phyloP scores from a whole-genome alignment of 2,113 vertebrate species.

The Silurus meridionalis region DNA sequence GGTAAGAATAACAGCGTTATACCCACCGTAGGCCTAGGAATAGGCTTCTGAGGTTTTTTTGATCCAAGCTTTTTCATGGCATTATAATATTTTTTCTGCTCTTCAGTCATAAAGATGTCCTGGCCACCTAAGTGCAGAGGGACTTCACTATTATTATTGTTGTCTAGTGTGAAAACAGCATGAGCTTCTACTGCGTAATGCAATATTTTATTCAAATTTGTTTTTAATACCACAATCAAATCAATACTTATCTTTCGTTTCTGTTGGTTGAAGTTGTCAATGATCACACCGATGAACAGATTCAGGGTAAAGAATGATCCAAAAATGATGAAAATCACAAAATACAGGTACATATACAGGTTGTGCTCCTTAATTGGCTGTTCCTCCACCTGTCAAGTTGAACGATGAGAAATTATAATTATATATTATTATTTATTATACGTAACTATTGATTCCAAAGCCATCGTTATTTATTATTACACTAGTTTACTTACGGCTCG shows the following conservation, averaged over 20 bases:
- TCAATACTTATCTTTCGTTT: conserved; percentile 92
- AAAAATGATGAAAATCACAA: conserved; percentile 93
- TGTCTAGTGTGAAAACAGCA: neutral
- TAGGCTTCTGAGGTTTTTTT: conserved; percentile 98
- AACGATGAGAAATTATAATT: conserved; percentile 7
- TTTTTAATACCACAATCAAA: neutral
- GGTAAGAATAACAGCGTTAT: neutral
- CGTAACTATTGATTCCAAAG: neutral
- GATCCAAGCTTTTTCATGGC: conserved; percentile 99
- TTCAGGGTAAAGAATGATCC: conserved; percentile 98
- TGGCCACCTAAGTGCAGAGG: conserved; percentile 92
- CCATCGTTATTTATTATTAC: neutral
- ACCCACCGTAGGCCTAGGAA: conserved; percentile 88
- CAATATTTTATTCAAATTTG: neutral
- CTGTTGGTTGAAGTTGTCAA: conserved; percentile 99
- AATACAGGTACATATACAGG: conserved; percentile 97
- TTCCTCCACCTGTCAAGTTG: conserved; percentile 65
- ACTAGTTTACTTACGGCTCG: conserved; percentile 75
- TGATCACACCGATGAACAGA: conserved; percentile 97
- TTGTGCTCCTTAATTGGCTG: conserved; percentile 86
- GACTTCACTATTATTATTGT: conserved; percentile 69
- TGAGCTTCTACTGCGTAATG: neutral
- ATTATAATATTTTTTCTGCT: conserved; percentile 98
- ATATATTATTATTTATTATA: neutral
- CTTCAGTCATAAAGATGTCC: conserved; percentile 99